Conservation (phyloP, 2,797 vertebrate species). For the Nyctibius grandis region DNA sequence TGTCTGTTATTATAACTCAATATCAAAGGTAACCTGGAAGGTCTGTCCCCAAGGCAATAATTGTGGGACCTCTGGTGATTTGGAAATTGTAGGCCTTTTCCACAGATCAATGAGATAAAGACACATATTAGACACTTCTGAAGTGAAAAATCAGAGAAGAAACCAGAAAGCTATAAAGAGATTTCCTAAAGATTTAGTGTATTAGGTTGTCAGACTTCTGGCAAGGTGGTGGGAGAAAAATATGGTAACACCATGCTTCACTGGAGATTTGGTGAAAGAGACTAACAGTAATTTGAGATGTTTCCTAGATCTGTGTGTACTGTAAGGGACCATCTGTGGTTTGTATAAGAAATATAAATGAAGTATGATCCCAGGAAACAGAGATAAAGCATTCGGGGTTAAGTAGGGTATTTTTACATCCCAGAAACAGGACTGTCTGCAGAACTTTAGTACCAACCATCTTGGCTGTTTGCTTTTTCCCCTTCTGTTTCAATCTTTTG, state of each 20-base stretch:
- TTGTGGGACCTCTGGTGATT: neutral
- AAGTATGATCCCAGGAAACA: slow-evolving; percentile 5
- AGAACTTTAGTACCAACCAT: neutral
- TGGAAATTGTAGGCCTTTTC: neutral
- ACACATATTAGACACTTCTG: neutral
- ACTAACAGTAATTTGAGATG: slow-evolving; percentile 14
- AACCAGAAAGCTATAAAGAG: neutral
- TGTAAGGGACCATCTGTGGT: slow-evolving; percentile 14
- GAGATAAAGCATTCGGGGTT: slow-evolving; percentile 6
- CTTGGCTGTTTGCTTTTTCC: neutral
- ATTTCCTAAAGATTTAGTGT: neutral
- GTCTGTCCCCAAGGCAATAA: neutral
- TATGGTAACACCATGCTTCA: neutral
- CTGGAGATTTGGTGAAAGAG: slow-evolving; percentile 34
- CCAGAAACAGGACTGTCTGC: neutral
- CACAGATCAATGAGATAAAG: neutral
- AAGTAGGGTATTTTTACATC: slow-evolving; percentile 22
- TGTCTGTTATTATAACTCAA: neutral
- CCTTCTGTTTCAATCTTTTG: slow-evolving; percentile 1
- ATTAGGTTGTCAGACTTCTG: neutral
- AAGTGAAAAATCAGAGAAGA: neutral
- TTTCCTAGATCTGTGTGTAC: slow-evolving; percentile 2
- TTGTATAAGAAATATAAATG: slow-evolving; percentile 36
- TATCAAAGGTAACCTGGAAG: neutral
- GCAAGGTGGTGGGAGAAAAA: slow-evolving; percentile 28